phyloP scores from a whole-genome alignment of 1,140 invertebrate genomes.

The Drosophila malerkotliana region DNA sequence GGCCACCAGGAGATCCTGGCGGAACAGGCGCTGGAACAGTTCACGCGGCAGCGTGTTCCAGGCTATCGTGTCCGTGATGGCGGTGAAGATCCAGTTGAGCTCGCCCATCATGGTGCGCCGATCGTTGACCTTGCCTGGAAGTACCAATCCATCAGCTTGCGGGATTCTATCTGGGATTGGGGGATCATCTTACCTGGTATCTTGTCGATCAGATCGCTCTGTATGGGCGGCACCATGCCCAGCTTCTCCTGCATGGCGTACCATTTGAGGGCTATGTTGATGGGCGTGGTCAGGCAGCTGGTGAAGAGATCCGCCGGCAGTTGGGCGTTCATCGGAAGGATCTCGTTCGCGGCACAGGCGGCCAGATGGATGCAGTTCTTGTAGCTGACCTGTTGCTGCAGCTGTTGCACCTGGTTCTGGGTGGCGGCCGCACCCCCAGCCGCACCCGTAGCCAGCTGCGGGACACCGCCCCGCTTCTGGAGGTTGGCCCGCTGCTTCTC shows the following conservation, averaged over 20 bases:
- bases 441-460: background rate
- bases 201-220: slow-evolving; percentile 94
- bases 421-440: background rate
- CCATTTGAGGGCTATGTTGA: slow-evolving; percentile 98
- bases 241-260: slow-evolving; percentile 93
- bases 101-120: slow-evolving; percentile 98
- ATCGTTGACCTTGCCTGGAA: slow-evolving; percentile 93
- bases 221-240: slow-evolving; percentile 91
- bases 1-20: slow-evolving; percentile 98
- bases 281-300: slow-evolving; percentile 98
- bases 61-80: slow-evolving; percentile 99
- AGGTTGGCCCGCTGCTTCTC: slow-evolving; percentile 85
- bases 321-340: slow-evolving; percentile 98
- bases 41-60: slow-evolving; percentile 98
- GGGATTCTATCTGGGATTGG: background rate
- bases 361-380: slow-evolving; percentile 98
- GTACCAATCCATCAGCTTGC: background rate
- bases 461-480: slow-evolving; percentile 29
- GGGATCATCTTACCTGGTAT: slow-evolving; percentile 87
- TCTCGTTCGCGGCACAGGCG: slow-evolving; percentile 95
- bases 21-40: slow-evolving; percentile 97
- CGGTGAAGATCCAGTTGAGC: slow-evolving; percentile 99
- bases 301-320: slow-evolving; percentile 99
- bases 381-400: slow-evolving; percentile 85
- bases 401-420: slow-evolving; percentile 20